Conservation (phyloP, 2,888 invertebrate genomes). For the Dryococelus australis region DNA sequence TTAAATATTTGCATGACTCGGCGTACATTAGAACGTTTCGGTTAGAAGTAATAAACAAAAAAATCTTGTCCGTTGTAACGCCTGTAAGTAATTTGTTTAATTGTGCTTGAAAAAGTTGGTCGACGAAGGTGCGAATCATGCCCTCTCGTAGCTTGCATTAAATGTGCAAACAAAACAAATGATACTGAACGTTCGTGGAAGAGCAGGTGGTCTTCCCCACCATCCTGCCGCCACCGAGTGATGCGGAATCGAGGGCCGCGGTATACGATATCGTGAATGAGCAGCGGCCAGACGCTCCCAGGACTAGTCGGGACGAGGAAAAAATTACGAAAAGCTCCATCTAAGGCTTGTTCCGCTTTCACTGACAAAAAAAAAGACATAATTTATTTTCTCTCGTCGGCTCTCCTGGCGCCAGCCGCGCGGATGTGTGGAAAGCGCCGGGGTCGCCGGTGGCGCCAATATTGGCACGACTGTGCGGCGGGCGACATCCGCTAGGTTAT, state of each 20-base stretch:
- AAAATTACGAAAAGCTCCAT: not conserved
- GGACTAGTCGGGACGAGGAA: not conserved
- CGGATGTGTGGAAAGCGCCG: constrained; percentile 4
- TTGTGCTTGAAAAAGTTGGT: no score
- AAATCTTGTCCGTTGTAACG: no score
- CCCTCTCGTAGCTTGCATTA: no score
- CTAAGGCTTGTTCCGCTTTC: not conserved
- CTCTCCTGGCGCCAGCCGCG: not conserved
- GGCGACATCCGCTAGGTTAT: not conserved
- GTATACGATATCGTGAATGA: no score
- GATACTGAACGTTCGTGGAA: not conserved
- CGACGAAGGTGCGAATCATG: no score
- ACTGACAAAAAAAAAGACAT: not conserved
- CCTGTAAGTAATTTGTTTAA: no score
- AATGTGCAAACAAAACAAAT: no score
- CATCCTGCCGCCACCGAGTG: not conserved
- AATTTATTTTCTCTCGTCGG: not conserved
- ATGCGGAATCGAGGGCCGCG: not conserved
- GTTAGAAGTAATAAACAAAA: no score
- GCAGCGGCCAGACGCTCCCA: not conserved
- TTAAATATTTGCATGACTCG: no score
- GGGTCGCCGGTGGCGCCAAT: not conserved
- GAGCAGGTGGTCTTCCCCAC: not conserved
- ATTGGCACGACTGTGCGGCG: not conserved
- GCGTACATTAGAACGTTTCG: no score